Conservation (phyloP, 2,113 vertebrate genomes). For the Zosterops hypoxanthus region DNA sequence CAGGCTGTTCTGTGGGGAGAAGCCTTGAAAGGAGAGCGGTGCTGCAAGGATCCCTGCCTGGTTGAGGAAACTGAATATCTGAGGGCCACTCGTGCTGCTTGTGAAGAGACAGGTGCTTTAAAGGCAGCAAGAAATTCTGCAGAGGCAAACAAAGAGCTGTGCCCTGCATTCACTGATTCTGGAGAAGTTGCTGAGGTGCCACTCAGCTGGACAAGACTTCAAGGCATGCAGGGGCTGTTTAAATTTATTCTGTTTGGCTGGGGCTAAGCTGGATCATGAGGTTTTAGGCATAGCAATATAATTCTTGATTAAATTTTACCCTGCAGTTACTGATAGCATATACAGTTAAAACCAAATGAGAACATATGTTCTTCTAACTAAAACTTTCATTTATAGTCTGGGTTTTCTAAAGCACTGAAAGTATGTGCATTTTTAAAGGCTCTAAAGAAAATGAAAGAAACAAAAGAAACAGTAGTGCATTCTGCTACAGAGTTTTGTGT, state of each 20-base stretch:
- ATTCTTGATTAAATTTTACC: conserved; percentile 27
- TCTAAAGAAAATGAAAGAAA: neutral
- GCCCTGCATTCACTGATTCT: neutral
- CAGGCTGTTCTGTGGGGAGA: neutral
- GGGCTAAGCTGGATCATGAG: neutral
- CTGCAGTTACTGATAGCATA: neutral
- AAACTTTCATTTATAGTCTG: neutral
- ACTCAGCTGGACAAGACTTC: neutral
- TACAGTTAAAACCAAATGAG: neutral
- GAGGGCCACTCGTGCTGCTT: neutral
- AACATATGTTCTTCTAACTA: neutral
- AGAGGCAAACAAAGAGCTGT: neutral
- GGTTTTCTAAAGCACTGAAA: neutral
- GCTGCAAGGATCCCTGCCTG: neutral
- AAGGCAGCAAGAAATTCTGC: neutral
- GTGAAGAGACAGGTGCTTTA: neutral
- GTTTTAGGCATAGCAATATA: neutral
- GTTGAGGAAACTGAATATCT: neutral
- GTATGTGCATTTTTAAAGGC: neutral
- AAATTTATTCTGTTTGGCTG: neutral
- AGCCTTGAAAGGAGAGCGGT: neutral
- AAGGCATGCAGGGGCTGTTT: neutral
- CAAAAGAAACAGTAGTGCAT: neutral
- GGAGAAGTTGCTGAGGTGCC: neutral
- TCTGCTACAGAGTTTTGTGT: neutral